phyloP scores from a whole-genome alignment of 2,888 invertebrate genomes.

The Drosophila merina region DNA sequence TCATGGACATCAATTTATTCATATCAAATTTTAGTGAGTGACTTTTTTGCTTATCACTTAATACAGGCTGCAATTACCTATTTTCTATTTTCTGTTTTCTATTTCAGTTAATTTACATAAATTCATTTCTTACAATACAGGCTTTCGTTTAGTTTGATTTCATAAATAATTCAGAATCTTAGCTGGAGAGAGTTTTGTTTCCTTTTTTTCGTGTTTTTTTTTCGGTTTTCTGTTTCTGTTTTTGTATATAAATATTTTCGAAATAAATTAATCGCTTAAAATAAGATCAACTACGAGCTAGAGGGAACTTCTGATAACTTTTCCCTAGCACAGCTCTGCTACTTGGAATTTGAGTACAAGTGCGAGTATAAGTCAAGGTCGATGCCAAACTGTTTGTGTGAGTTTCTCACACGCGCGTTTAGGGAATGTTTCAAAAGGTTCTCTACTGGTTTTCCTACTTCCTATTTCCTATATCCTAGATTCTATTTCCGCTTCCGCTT shows the following conservation, averaged over 20 bases:
- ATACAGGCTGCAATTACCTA: slow-evolving; percentile 17
- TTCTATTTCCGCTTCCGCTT: slow-evolving; percentile 1
- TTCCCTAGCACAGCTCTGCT: slow-evolving; percentile 51
- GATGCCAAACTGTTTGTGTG: slow-evolving; percentile 43
- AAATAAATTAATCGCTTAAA: slow-evolving; percentile 48
- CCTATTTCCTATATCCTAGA: no score
- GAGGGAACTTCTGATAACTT: slow-evolving; percentile 6
- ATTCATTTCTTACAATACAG: slow-evolving; percentile 42
- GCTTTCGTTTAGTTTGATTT: slow-evolving; percentile 41
- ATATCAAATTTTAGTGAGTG: slow-evolving; percentile 32
- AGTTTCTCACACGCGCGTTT: slow-evolving; percentile 4
- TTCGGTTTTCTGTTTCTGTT: slow-evolving; percentile 14
- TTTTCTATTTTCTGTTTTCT: neutral
- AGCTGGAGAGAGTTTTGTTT: slow-evolving; percentile 3
- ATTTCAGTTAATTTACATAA: slow-evolving; percentile 38
- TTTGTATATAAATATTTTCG: slow-evolving; percentile 37
- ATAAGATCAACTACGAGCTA: slow-evolving; percentile 19
- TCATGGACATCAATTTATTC: slow-evolving; percentile 45
- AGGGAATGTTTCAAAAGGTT: slow-evolving; percentile 9
- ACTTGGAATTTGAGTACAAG: slow-evolving; percentile 75
- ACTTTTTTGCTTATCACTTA: slow-evolving; percentile 26
- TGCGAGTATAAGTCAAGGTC: slow-evolving; percentile 78
- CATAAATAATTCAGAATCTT: slow-evolving; percentile 53
- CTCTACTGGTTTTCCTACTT: neutral
- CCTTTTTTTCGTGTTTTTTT: slow-evolving; percentile 1